Evolutionary conservation across 2,888 invertebrate species (phyloP), one percentile per base, ranked within the genome.

Genomic region (Luperina nickerlii): DNA sequence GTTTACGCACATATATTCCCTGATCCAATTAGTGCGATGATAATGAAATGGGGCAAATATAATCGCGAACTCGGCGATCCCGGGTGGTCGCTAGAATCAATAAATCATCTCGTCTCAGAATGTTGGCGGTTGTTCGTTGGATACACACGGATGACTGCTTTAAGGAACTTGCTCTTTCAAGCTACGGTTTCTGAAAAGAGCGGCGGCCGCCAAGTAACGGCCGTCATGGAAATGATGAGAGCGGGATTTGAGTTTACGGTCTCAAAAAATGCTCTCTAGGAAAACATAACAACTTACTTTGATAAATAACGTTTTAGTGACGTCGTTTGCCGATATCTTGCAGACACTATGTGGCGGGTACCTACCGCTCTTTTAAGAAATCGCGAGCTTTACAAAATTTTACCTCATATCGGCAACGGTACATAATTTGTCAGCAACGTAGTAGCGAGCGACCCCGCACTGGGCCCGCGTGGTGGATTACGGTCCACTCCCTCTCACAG

Each of bases 71-170:
- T 88, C 90, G 80, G 87, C 90, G 92, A 91, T 92, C 93, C 93
- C 93, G 82, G 93, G 92, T 90, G 92, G 93, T 90, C 91, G 89
- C 90, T 90, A 90, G 93, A 95, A 95, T 96, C 96, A 95, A 96
- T 96, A 95, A 96, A 96, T 96, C 96, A 96, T 95, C 94, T 93
- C 92, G 91, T 94, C 94, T 95, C 95, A 94, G 95, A 95, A 93
- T 91, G 92, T 90, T 90, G 87, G 91, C 91, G 88, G 92, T 91
- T 93, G 81, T 85, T 79, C 82, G 63, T 84, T 73, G 20, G 48
- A 54, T 84, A 89, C 89, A 89, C 77, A 89, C 87, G 71, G 88
- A 15, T 68, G 13, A 7, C 0, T 71, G 18, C 0, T 45, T 67
- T 27, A 38, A 4, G n/a, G n/a, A 69, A 83, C 78, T 15, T 67